Percentiles rank a stretch among this genome's conserved stretches.
Conservation (phyloP, 2,888 invertebrate species). For the Rhagium mordax region DNA sequence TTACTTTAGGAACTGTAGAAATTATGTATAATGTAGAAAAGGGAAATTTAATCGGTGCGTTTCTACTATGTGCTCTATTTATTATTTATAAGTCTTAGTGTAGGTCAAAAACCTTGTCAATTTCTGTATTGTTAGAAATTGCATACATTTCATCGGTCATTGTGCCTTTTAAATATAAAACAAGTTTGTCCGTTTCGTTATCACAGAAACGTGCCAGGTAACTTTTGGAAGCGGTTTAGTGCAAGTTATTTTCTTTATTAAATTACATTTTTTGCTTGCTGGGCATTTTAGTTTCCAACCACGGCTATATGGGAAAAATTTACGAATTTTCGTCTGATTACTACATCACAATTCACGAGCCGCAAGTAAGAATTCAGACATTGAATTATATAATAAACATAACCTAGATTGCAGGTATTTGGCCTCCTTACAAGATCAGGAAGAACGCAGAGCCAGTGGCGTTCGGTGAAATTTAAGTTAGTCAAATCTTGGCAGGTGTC, state of each 20-base stretch:
- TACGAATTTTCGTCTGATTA: background rate
- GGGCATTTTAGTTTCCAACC: background rate
- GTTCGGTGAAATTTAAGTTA: no score
- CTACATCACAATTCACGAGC: background rate
- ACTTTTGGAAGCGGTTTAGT: no score
- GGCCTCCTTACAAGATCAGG: background rate
- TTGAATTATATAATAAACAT: conserved; percentile 19
- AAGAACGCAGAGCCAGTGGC: background rate
- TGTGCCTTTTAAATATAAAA: no score
- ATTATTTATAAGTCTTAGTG: no score
- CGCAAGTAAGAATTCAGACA: background rate
- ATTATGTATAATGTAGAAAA: background rate
- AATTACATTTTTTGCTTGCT: background rate
- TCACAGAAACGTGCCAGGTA: no score
- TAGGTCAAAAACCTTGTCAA: no score
- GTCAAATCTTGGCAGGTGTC: no score
- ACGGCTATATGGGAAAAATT: background rate
- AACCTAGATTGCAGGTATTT: conserved; percentile 2
- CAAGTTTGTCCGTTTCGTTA: no score
- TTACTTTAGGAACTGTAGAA: background rate
- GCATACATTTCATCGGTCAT: no score
- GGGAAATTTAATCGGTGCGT: background rate
- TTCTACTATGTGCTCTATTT: background rate
- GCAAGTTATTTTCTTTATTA: no score
- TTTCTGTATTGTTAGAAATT: no score